Base-by-base conservation (phyloP, 2,797 vertebrate genomes). In the Phoebastria nigripes region DNA sequence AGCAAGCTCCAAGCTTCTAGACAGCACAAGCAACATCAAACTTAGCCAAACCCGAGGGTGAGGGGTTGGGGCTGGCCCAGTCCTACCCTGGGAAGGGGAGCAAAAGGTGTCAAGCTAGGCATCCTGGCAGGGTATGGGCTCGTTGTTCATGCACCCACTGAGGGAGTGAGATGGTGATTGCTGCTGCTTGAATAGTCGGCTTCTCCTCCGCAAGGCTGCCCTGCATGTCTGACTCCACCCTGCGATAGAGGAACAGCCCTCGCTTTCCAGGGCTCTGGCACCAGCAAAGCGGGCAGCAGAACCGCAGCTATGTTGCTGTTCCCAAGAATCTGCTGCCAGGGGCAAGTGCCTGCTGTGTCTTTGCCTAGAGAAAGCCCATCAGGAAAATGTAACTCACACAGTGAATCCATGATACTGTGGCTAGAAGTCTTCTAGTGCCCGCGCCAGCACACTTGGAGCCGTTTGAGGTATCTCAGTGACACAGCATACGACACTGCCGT, bases 321-420 rank as follows among this genome's bases (percentile, higher is more conserved):
- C 83, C 74, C 78, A 89, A 84, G 65, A 93, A 76, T 59, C 49
- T 41, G 42, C 70, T 79, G 93, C 82, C 77, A 79, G 66, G 79
- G 62, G 80, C 62, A 72, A 96, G 93, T 87, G 89, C 35, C 83
- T 92, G 70, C 55, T 82, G 18, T 49, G 63, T 47, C 46, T 87
- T 69, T 84, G 81, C 92, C 71, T 44, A 24, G 47, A 87, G 89
- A 84, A 92, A 87, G 59, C 44, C 69, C 85, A 71, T 19, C 35
- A 81, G 80, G 87, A 90, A 94, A 90, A 86, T 13, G 18, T 84
- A 76, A 85, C 47, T 93, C 56, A 19, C 4, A 3, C 9, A 29
- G 73, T 37, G 76, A 72, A 67, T 46, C 41, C 39, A 22, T 8
- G 12, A 62, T 31, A 19, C 24, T 16, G 55, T 11, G 41, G 51